Percentiles rank a stretch among this genome's conserved stretches.
These are phyloP conservation scores for Pyrgus malvae DNA, from an alignment of 2,888 invertebrate species.

Conservation along the genomic window DNA sequence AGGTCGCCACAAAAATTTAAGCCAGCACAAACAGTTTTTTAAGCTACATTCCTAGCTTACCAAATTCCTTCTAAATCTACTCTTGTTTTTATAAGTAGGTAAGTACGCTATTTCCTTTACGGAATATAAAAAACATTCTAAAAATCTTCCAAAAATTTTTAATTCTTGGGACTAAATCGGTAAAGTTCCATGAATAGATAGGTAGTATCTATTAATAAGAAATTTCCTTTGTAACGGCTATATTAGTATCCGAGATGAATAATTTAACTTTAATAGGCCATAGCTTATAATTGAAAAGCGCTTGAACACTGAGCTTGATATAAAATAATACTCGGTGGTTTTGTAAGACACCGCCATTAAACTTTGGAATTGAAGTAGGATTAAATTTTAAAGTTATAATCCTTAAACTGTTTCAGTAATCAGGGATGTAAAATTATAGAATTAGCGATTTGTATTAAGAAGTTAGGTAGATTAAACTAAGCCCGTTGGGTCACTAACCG, in stretches of 20 bases:
- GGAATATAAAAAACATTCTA: too few relatives aligned
- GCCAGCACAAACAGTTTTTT: too few relatives aligned
- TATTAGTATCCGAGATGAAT: constrained; percentile 9
- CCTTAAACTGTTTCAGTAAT: constrained; percentile 6
- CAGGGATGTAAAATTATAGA: background rate
- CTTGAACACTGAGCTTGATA: constrained; percentile 14
- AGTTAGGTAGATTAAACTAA: constrained; percentile 1
- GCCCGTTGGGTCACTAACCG: too few relatives aligned
- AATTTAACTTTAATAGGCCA: constrained; percentile 16
- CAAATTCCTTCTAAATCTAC: too few relatives aligned
- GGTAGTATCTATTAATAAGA: background rate
- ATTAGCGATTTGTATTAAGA: too few relatives aligned
- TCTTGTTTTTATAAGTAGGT: too few relatives aligned
- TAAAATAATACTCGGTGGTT: constrained; percentile 17
- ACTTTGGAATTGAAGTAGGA: constrained; percentile 21
- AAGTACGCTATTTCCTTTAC: too few relatives aligned
- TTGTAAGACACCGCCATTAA: constrained; percentile 16
- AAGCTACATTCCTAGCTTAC: too few relatives aligned
- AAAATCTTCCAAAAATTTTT: too few relatives aligned
- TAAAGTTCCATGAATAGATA: background rate
- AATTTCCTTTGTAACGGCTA: constrained; percentile 13
- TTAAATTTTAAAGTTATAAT: constrained; percentile 14
- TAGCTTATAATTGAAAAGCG: constrained; percentile 21
- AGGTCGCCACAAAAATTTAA: too few relatives aligned
- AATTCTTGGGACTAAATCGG: too few relatives aligned